A percentile compares a stretch with the other conserved stretches of the same genome.
These are phyloP conservation scores for Strigamia transsilvanica DNA, from an alignment of 2,888 invertebrate species.

Conservation along the genomic window DNA sequence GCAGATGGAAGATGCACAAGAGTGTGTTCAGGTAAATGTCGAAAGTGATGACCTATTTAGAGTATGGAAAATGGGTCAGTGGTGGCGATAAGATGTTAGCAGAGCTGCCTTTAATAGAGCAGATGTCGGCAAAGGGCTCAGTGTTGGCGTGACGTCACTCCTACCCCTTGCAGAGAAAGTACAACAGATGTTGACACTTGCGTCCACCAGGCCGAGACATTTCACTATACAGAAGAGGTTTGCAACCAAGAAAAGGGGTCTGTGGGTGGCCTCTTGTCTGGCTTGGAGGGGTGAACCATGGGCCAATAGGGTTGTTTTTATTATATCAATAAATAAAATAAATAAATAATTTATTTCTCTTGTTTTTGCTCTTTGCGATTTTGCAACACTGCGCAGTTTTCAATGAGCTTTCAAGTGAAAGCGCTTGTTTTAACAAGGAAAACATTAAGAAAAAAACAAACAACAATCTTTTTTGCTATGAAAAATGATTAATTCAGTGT, in stretches of 20 bases:
- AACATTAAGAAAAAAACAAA: neutral
- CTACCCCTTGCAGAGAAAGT: constrained; percentile 40
- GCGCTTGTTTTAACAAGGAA: neutral
- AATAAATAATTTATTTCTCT: neutral
- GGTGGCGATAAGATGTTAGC: neutral
- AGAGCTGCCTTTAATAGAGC: constrained; percentile 1
- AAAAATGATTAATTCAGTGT: neutral
- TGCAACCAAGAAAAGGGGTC: constrained; percentile 27
- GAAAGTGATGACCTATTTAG: neutral
- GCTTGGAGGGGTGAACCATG: constrained; percentile 3
- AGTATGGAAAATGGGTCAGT: constrained; percentile 17
- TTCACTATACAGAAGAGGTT: constrained; percentile 1
- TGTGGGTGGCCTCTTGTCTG: constrained; percentile 26
- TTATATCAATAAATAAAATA: neutral
- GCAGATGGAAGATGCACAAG: neutral
- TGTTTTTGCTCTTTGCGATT: too few relatives aligned
- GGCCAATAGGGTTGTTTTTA: constrained; percentile 1
- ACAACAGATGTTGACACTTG: constrained; percentile 48
- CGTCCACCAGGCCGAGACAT: constrained; percentile 41
- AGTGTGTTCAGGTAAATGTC: neutral
- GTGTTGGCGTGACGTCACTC: constrained; percentile 6
- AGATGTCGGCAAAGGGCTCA: constrained; percentile 11
- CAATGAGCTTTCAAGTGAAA: too few relatives aligned
- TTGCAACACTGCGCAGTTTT: too few relatives aligned
- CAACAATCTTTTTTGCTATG: too few relatives aligned